A percentile compares a stretch with the other conserved stretches of the same genome.
phyloP scores from a whole-genome alignment of 1,140 invertebrate genomes.

The Zaprionus ornatus region DNA sequence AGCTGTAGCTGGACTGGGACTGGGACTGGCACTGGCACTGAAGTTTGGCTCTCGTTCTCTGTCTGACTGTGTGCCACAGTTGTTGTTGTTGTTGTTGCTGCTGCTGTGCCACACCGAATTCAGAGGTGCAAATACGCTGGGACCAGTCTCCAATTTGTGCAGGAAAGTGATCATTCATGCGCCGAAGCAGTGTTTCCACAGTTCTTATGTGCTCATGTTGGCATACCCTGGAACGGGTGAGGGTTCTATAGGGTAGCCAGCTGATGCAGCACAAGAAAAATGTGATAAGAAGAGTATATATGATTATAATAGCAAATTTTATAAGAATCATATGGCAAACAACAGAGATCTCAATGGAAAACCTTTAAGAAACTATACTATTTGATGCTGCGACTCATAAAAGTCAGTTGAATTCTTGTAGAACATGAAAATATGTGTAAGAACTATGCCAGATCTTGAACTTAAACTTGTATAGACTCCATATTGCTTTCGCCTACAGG shows the following conservation, averaged over 20 bases:
- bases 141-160: constrained; percentile 78
- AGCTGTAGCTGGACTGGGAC: neutral
- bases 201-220: constrained; percentile 45
- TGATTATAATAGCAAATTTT: neutral
- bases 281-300: no score
- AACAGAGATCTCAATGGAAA: neutral
- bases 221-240: constrained; percentile 10
- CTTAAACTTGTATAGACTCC: neutral
- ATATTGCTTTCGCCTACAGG: neutral
- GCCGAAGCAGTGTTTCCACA: constrained; percentile 40
- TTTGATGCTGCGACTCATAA: no score
- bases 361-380: no score
- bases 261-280: no score
- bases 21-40: neutral
- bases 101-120: constrained; percentile 76
- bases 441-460: neutral
- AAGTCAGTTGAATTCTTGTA: no score
- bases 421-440: no score
- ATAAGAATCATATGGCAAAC: neutral
- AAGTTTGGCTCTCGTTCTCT: constrained; percentile 22
- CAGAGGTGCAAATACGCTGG: constrained; percentile 81
- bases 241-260: neutral
- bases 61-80: constrained; percentile 18
- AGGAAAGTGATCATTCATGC: constrained; percentile 76
- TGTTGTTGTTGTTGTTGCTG: constrained; percentile 16